These are phyloP conservation scores for Scaptodrosophila latifasciaeformis DNA, from an alignment of 2,888 invertebrate species.

Conservation along the genomic window DNA sequence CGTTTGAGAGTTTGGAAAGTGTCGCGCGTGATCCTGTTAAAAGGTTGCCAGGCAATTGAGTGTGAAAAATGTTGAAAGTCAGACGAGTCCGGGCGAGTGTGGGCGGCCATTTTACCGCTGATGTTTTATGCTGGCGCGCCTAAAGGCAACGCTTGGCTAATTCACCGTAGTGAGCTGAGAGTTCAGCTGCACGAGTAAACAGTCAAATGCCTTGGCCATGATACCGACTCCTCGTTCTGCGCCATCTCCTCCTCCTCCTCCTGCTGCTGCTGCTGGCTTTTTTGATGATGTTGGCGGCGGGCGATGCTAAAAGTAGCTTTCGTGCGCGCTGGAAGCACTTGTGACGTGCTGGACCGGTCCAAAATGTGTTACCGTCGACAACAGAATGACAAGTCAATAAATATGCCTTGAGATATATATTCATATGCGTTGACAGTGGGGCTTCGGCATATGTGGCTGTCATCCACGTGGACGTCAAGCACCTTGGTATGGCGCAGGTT, in stretches of 20 bases:
- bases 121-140: slow-evolving; percentile 26
- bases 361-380: slow-evolving; percentile 37
- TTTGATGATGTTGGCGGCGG: neutral
- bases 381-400: slow-evolving; percentile 56
- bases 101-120: neutral
- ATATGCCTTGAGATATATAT: slow-evolving; percentile 56
- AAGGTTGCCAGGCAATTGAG: slow-evolving; percentile 66
- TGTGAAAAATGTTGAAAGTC: slow-evolving; percentile 61
- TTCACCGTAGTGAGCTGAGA: neutral
- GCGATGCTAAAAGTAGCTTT: too few relatives aligned
- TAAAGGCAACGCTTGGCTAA: slow-evolving; percentile 29
- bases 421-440: slow-evolving; percentile 29
- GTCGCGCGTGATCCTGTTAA: slow-evolving; percentile 57
- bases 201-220: slow-evolving; percentile 53
- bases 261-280: slow-evolving; percentile 7
- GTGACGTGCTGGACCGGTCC: slow-evolving; percentile 44
- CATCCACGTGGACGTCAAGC: slow-evolving; percentile 27
- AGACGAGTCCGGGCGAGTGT: slow-evolving; percentile 19
- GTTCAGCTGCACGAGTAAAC: slow-evolving; percentile 54
- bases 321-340: neutral
- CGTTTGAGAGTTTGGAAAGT: neutral
- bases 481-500: slow-evolving; percentile 37
- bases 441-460: slow-evolving; percentile 27
- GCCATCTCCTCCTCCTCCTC: neutral
- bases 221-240: neutral